Percentiles rank a stretch among this genome's conserved stretches.
Conservation (phyloP, 2,888 invertebrate genomes). For the Epinotia demarniana region DNA sequence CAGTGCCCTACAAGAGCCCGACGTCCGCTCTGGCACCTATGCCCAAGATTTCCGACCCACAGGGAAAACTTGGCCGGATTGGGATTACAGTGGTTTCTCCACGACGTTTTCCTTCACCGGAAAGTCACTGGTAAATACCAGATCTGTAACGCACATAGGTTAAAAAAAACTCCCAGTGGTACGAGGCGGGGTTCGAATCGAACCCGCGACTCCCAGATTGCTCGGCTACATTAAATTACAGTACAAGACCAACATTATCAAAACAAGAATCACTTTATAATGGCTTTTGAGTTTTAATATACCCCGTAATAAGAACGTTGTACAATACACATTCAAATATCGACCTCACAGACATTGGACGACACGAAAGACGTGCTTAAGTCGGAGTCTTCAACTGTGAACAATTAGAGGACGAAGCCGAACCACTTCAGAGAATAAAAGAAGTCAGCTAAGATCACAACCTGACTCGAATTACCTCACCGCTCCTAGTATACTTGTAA, state of each 20-base stretch:
- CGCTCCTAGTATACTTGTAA: background rate
- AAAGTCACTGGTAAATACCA: too few species aligned
- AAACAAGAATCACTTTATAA: background rate
- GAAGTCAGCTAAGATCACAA: conserved; percentile 17
- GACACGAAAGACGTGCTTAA: conserved; percentile 36
- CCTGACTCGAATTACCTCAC: background rate
- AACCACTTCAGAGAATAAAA: conserved; percentile 30
- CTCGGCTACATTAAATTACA: too few species aligned
- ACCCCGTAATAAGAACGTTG: background rate
- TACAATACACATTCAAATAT: background rate
- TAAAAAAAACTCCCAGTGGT: too few species aligned
- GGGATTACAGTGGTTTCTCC: too few species aligned
- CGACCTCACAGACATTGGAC: conserved; percentile 20
- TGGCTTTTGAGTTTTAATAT: background rate
- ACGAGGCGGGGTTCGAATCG: too few species aligned
- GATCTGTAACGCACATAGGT: too few species aligned
- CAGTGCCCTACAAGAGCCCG: too few species aligned
- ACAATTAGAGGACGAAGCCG: conserved; percentile 24
- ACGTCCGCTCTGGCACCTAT: too few species aligned
- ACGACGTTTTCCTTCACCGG: too few species aligned
- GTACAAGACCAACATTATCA: background rate
- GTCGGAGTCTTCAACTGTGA: conserved; percentile 23
- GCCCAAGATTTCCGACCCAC: too few species aligned
- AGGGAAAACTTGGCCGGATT: too few species aligned
- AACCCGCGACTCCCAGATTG: too few species aligned